These are phyloP conservation scores for Phalacrocorax pelagicus DNA, from an alignment of 2,113 vertebrate species.

Conservation along the genomic window DNA sequence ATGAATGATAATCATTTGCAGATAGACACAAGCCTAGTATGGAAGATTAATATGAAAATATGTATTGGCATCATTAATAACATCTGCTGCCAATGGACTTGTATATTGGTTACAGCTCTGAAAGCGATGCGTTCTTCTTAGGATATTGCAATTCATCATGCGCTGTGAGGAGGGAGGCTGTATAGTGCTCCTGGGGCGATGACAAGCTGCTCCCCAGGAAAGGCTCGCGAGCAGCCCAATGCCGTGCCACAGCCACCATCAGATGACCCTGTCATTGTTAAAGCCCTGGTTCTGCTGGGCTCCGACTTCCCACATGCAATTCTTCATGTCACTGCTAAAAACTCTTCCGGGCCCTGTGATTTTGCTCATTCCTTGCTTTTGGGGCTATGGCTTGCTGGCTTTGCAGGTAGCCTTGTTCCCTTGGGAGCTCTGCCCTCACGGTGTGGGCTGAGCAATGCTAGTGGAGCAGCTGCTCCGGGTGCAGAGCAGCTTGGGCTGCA, in stretches of 20 bases:
- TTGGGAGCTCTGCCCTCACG: accelerated
- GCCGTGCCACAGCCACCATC: accelerated
- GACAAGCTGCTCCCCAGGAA: background rate
- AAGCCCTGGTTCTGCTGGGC: background rate
- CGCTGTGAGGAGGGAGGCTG: background rate
- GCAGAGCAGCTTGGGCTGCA: background rate
- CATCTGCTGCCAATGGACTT: conserved; percentile 59
- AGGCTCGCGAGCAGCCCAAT: background rate
- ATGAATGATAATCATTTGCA: conserved; percentile 72
- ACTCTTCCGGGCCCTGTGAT: accelerated
- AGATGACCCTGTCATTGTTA: background rate
- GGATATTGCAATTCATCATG: conserved; percentile 10
- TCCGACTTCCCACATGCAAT: background rate
- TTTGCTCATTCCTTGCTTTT: background rate
- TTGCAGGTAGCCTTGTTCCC: background rate
- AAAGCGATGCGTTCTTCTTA: background rate
- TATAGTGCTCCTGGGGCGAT: background rate
- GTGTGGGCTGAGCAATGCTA: background rate
- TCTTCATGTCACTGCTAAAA: background rate
- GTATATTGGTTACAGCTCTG: conserved; percentile 39
- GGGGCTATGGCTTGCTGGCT: background rate
- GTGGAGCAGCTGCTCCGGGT: background rate
- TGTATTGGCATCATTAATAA: conserved; percentile 70
- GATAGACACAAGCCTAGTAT: conserved; percentile 61
- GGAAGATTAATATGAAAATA: conserved; percentile 69